Conservation (phyloP, 2,888 invertebrate genomes). For the Ormia ochracea region DNA sequence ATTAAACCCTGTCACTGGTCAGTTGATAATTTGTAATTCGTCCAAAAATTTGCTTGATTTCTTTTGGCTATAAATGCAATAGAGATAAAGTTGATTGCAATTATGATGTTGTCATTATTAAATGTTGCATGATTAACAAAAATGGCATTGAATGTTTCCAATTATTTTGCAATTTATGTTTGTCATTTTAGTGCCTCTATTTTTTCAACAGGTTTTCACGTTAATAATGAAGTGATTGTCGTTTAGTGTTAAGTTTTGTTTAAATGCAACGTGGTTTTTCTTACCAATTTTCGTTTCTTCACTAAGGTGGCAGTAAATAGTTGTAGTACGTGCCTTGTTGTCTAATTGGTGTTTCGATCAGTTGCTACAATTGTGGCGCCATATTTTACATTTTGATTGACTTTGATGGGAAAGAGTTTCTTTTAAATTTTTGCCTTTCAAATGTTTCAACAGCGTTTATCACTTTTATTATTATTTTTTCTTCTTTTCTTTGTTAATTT, state of each 20-base stretch:
- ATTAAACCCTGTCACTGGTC: conserved; percentile 53
- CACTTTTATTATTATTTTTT: too few species aligned
- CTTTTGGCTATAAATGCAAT: not conserved
- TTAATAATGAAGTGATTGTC: conserved; percentile 23
- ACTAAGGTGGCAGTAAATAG: conserved; percentile 8
- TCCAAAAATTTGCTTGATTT: conserved; percentile 34
- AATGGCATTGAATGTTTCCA: conserved; percentile 5
- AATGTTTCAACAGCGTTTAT: not conserved
- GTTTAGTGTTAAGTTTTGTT: not conserved
- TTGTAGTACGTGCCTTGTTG: conserved; percentile 58
- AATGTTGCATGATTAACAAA: not conserved
- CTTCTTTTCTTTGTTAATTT: not conserved
- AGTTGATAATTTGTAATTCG: conserved; percentile 45
- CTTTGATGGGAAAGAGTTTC: conserved; percentile 55
- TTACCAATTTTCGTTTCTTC: conserved; percentile 16
- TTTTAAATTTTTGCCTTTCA: conserved; percentile 23
- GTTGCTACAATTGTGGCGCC: conserved; percentile 58
- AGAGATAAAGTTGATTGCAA: conserved; percentile 7
- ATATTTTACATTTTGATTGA: conserved; percentile 63
- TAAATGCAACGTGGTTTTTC: conserved; percentile 5
- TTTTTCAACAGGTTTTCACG: conserved; percentile 3
- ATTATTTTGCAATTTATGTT: conserved; percentile 25
- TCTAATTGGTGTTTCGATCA: conserved; percentile 51
- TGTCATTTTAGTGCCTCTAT: conserved; percentile 19
- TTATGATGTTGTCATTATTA: conserved; percentile 42